Percentiles rank a stretch among this genome's conserved stretches.
These are phyloP conservation scores for Petaurus breviceps DNA, from an alignment of 2,113 vertebrate species.

Conservation along the genomic window DNA sequence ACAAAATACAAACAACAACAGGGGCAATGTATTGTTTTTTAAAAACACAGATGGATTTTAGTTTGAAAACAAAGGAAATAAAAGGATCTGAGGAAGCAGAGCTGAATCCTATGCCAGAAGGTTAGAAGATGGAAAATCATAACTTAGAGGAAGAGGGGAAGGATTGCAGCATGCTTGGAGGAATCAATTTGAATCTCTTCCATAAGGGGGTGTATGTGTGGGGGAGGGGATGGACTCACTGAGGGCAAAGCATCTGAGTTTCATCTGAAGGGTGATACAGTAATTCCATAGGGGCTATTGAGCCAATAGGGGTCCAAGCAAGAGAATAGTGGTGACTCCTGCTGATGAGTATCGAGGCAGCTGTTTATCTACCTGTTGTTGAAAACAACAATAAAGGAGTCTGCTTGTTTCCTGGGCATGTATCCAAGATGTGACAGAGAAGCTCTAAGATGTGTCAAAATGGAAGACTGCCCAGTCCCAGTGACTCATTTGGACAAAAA, in stretches of 20 bases:
- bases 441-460: neutral
- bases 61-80: neutral
- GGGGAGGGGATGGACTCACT: neutral
- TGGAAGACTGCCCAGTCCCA: neutral
- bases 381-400: neutral
- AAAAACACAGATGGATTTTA: neutral
- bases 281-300: neutral
- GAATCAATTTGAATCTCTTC: neutral
- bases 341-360: neutral
- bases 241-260: neutral
- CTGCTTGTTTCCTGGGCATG: neutral
- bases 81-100: neutral
- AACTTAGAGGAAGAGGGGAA: neutral
- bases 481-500: neutral
- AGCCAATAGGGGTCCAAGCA: neutral
- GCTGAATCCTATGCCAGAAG: neutral
- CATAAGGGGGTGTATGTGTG: neutral
- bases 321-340: neutral
- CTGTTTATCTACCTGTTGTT: neutral
- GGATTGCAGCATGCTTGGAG: neutral
- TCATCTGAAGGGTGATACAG: neutral
- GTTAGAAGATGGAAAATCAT: neutral
- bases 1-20: neutral
- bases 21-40: neutral
- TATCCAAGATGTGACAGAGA: neutral